Percentiles rank a stretch among this genome's conserved stretches.
phyloP scores from a whole-genome alignment of 2,888 invertebrate genomes.

The Amitus sp. region DNA sequence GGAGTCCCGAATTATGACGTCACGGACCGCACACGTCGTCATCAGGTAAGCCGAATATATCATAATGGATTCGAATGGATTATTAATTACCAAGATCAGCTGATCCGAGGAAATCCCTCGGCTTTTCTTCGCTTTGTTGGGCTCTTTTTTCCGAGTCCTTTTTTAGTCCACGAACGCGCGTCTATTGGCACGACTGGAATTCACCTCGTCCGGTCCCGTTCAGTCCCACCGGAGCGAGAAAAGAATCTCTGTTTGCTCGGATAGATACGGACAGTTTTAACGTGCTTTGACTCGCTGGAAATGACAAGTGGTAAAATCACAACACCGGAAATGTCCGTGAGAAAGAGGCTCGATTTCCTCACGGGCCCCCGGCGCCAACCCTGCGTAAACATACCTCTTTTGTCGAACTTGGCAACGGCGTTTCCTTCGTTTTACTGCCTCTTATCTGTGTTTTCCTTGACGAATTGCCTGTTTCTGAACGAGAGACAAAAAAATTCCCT shows the following conservation, averaged over 20 bases:
- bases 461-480: constrained; percentile 31
- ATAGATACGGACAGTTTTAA: neutral
- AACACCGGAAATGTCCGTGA: constrained; percentile 21
- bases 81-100: constrained; percentile 58
- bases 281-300: neutral
- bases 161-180: no score
- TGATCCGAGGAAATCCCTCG: constrained; percentile 30
- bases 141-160: neutral
- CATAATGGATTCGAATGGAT: no score
- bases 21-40: constrained; percentile 65
- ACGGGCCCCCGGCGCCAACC: constrained; percentile 19
- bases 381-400: constrained; percentile 29
- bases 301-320: constrained; percentile 15
- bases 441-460: constrained; percentile 28
- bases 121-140: constrained; percentile 1
- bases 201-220: neutral
- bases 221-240: neutral
- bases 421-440: constrained; percentile 33
- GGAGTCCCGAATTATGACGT: constrained; percentile 66
- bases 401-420: constrained; percentile 12
- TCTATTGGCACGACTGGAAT: no score
- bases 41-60: constrained; percentile 63
- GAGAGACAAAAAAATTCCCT: constrained; percentile 21
- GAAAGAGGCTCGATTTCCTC: constrained; percentile 29
- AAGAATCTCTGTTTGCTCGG: neutral